Evolutionary conservation across 2,113 vertebrate genomes (phyloP).

Genomic region (Isurus oxyrinchus): DNA sequence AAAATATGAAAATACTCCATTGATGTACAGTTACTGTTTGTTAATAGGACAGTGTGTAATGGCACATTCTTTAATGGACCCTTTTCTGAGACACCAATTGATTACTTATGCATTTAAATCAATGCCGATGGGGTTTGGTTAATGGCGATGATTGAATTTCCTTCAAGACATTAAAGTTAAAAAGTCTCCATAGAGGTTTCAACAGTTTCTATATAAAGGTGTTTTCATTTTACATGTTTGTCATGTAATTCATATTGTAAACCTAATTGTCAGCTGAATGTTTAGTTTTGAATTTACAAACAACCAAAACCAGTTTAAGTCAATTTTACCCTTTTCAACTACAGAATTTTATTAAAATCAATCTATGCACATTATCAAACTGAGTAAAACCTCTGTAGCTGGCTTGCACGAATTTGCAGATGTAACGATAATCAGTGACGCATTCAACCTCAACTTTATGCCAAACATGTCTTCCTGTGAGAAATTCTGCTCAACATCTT

Average conservation of each 20-base stretch:
- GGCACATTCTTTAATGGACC: background rate
- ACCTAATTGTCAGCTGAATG: background rate
- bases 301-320: background rate
- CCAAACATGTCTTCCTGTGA: conserved; percentile 18
- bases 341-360: background rate
- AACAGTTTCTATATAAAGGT: background rate
- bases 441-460: background rate
- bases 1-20: background rate
- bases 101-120: conserved; percentile 2
- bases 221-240: background rate
- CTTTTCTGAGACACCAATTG: conserved; percentile 2
- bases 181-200: background rate
- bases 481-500: conserved; percentile 34
- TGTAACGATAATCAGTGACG: conserved; percentile 8
- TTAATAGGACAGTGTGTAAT: background rate
- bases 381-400: background rate
- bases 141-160: background rate
- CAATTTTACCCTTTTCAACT: background rate
- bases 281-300: background rate
- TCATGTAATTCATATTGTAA: background rate
- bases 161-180: background rate
- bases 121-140: background rate
- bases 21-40: background rate
- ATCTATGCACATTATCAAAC: background rate
- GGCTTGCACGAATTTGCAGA: background rate